Conservation (phyloP, 2,888 invertebrate genomes). For the Hydroisotoma schaefferi region DNA sequence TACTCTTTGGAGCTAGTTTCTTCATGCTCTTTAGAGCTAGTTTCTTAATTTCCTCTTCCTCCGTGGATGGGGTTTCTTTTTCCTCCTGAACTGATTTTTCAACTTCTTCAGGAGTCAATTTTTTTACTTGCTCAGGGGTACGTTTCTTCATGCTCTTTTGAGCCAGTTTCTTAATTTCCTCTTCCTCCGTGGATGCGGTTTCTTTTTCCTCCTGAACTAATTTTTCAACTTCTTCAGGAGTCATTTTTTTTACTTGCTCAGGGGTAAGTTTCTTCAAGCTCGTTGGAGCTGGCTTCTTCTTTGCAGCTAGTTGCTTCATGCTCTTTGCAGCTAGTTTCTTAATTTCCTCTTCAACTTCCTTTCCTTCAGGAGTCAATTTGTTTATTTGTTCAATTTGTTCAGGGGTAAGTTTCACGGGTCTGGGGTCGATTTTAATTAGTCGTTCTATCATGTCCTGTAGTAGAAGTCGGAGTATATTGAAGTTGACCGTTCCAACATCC, state of each 20-base stretch:
- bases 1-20: too few species aligned
- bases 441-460: conserved; percentile 1
- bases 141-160: background rate
- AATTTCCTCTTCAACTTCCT: background rate
- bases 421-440: background rate
- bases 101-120: too few species aligned
- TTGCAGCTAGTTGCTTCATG: background rate
- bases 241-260: too few species aligned
- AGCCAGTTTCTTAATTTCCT: too few species aligned
- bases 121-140: background rate
- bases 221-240: too few species aligned
- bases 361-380: background rate
- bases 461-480: conserved; percentile 13
- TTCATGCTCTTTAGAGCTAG: too few species aligned
- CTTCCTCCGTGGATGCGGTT: too few species aligned
- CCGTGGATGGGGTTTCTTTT: too few species aligned
- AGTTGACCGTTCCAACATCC: conserved; percentile 14
- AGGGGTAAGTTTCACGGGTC: background rate
- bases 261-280: background rate
- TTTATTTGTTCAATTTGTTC: background rate
- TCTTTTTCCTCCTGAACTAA: too few species aligned
- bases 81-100: too few species aligned
- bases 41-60: too few species aligned
- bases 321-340: background rate
- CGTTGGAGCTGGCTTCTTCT: background rate